Evolutionary conservation across 2,888 invertebrate genomes (phyloP).

Genomic region (Eulithis prunata): DNA sequence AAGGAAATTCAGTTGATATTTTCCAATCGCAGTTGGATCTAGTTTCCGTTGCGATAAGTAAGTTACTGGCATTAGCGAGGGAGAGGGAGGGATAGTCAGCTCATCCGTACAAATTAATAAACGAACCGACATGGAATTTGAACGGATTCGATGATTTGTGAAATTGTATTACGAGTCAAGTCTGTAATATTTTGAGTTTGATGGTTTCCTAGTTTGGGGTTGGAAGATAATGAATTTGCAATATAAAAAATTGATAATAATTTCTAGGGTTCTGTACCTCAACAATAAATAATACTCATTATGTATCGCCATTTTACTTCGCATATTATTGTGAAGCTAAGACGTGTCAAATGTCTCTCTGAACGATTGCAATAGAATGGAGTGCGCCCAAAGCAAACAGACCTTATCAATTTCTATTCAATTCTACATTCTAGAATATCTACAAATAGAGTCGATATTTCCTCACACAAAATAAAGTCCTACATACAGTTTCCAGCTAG

Average conservation of each 20-base stretch:
- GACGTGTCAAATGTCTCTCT: constrained; percentile 80
- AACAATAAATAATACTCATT: not conserved
- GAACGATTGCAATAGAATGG: constrained; percentile 76
- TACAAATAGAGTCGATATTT: constrained; percentile 46
- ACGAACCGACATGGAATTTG: constrained; percentile 66
- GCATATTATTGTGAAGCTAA: constrained; percentile 67
- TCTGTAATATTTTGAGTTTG: constrained; percentile 17
- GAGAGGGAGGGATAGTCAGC: constrained; percentile 48
- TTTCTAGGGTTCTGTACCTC: too few relatives aligned
- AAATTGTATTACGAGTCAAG: constrained; percentile 53
- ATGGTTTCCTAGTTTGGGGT: not conserved
- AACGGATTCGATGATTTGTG: constrained; percentile 69
- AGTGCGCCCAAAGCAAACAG: constrained; percentile 73
- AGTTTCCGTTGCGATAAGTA: constrained; percentile 78
- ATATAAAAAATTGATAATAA: too few relatives aligned
- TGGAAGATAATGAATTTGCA: not conserved
- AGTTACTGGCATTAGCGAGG: constrained; percentile 71
- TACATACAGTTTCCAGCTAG: constrained; percentile 68
- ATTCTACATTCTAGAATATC: constrained; percentile 52
- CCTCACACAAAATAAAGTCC: constrained; percentile 43
- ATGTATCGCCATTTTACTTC: not conserved
- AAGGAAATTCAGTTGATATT: constrained; percentile 70
- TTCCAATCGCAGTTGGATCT: constrained; percentile 73
- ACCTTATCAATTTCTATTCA: constrained; percentile 57
- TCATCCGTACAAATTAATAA: constrained; percentile 74